phyloP scores from a whole-genome alignment of 35 echinoderm and acorn worm species.

The Apostichopus japonicus region DNA sequence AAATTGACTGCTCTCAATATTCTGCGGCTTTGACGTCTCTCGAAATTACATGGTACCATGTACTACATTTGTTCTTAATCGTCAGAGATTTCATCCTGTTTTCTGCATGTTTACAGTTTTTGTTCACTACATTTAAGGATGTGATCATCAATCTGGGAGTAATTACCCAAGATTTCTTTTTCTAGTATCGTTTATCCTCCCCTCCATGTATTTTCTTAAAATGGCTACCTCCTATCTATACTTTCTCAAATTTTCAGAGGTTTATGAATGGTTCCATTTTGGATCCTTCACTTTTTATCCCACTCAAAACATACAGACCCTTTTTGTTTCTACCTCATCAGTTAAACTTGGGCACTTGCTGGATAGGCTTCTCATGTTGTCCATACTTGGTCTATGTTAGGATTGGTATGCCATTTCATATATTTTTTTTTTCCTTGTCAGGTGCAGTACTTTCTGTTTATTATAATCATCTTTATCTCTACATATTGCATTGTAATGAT shows the following conservation, averaged over 20 bases:
- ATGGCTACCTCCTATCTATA: conserved; percentile 39
- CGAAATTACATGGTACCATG: background rate
- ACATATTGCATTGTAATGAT: too few species aligned
- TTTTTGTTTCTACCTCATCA: conserved; percentile 34
- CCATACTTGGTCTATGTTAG: conserved; percentile 7
- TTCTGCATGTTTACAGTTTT: conserved; percentile 19
- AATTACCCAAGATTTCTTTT: background rate
- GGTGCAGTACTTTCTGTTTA: background rate
- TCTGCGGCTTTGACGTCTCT: background rate
- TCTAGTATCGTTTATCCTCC: background rate
- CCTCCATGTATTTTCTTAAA: background rate
- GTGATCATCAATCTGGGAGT: background rate
- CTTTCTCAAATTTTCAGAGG: conserved; percentile 39
- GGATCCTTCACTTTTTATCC: background rate
- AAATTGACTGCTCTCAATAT: background rate
- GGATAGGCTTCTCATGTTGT: background rate
- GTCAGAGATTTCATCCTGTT: background rate
- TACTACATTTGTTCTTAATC: background rate
- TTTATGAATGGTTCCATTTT: conserved; percentile 5
- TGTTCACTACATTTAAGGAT: background rate
- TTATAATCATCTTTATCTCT: too few species aligned
- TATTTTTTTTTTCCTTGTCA: background rate
- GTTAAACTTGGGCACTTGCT: background rate
- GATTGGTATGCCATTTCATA: conserved; percentile 31
- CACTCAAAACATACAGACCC: background rate